phyloP scores from a whole-genome alignment of 2,888 invertebrate species.

The Cerastis leucographa region DNA sequence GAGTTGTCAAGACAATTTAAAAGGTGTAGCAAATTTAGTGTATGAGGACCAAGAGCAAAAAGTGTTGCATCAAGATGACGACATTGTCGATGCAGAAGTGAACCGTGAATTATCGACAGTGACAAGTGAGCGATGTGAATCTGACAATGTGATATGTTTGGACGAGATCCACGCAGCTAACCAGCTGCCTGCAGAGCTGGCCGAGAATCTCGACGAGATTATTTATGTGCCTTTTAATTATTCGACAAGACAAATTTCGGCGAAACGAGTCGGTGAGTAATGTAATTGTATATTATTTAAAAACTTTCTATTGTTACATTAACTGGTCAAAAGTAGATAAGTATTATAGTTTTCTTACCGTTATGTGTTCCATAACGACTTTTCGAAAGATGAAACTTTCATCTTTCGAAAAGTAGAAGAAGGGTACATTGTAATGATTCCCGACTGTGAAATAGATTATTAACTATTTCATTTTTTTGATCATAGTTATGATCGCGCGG shows the following conservation, averaged over 20 bases:
- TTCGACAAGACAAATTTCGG: conserved; percentile 85
- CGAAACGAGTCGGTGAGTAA: conserved; percentile 87
- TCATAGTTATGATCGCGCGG: neutral
- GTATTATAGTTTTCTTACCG: conserved; percentile 29
- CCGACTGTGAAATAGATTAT: conserved; percentile 9
- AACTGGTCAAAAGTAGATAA: conserved; percentile 31
- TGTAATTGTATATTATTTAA: conserved; percentile 58
- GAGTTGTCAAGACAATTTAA: conserved; percentile 86
- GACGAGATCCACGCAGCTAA: conserved; percentile 89
- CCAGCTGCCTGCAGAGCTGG: conserved; percentile 89
- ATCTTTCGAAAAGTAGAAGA: no score
- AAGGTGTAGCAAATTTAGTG: conserved; percentile 90
- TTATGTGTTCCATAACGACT: conserved; percentile 26
- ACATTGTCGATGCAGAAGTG: conserved; percentile 69
- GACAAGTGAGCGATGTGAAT: conserved; percentile 85
- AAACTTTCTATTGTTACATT: conserved; percentile 62
- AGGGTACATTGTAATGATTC: neutral
- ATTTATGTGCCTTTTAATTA: conserved; percentile 94
- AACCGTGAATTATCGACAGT: conserved; percentile 84
- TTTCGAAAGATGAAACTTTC: conserved; percentile 38
- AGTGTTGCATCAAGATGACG: conserved; percentile 81
- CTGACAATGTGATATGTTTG: conserved; percentile 90
- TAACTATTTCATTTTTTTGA: neutral
- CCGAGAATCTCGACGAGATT: conserved; percentile 86
- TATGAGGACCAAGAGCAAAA: conserved; percentile 78